Conservation (phyloP, 2,797 vertebrate species). For the Todus mexicanus region DNA sequence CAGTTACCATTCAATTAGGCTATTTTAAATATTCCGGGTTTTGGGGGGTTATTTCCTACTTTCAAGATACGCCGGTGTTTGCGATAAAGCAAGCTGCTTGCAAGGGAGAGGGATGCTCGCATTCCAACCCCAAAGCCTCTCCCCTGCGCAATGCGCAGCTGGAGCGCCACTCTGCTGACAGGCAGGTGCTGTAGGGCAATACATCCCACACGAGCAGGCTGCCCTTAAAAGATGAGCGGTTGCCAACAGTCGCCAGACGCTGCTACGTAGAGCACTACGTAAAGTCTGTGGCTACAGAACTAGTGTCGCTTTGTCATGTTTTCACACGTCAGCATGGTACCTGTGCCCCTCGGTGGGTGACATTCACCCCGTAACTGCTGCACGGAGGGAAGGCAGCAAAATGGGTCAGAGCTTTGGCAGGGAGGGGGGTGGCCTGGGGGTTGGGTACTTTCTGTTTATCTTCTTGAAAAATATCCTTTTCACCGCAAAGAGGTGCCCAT, state of each 20-base stretch:
- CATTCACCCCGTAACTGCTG: neutral
- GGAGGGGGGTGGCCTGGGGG: neutral
- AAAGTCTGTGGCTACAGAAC: neutral
- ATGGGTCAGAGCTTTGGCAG: neutral
- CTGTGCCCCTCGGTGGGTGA: neutral
- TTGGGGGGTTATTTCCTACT: neutral
- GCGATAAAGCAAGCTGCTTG: neutral
- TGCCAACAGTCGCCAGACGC: neutral
- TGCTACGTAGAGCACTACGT: neutral
- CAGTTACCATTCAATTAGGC: neutral
- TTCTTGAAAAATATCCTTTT: neutral
- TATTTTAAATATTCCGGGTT: neutral
- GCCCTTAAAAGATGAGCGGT: neutral
- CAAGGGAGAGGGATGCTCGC: neutral
- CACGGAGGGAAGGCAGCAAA: neutral
- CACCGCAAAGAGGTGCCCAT: accelerated
- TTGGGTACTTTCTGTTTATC: neutral
- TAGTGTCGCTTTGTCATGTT: neutral
- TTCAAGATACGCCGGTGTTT: neutral
- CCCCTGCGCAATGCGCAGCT: neutral
- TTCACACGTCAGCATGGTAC: neutral
- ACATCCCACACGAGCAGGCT: neutral
- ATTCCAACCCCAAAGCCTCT: neutral
- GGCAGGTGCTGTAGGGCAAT: neutral
- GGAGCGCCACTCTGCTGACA: neutral